These are phyloP conservation scores for Campoplex capitator DNA, from an alignment of 2,888 invertebrate species.

Conservation along the genomic window DNA sequence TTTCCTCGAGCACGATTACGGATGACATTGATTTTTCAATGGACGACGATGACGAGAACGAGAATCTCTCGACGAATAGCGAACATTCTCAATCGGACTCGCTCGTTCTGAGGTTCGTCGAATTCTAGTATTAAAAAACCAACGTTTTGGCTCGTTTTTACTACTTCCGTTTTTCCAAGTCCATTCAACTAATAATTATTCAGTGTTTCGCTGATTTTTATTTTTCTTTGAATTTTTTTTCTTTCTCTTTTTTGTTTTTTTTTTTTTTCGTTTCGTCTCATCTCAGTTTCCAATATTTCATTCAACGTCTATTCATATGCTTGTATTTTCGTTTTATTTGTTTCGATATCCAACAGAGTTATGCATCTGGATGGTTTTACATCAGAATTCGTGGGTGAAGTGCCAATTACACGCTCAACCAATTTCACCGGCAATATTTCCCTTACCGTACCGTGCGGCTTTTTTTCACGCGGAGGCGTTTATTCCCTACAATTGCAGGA, in stretches of 20 bases:
- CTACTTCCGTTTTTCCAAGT: not conserved
- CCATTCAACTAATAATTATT: not conserved
- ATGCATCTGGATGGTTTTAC: slow-evolving; percentile 85
- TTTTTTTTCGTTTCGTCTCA: not conserved
- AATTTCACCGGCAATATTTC: slow-evolving; percentile 78
- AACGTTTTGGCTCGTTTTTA: not conserved
- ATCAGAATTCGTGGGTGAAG: slow-evolving; percentile 82
- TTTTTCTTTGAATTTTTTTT: not conserved
- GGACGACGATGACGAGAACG: slow-evolving; percentile 68
- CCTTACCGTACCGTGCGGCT: slow-evolving; percentile 88
- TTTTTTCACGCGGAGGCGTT: slow-evolving; percentile 90
- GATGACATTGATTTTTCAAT: slow-evolving; percentile 71
- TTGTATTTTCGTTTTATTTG: slow-evolving; percentile 80
- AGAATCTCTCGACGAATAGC: slow-evolving; percentile 52
- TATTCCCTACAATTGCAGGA: slow-evolving; percentile 86
- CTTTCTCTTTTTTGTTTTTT: not conserved
- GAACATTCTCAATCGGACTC: slow-evolving; percentile 66
- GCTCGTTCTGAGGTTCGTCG: slow-evolving; percentile 75
- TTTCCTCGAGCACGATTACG: slow-evolving; percentile 70
- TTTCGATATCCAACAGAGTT: slow-evolving; percentile 79
- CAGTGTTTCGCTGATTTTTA: not conserved
- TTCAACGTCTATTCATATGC: slow-evolving; percentile 72
- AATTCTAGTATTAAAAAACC: not conserved
- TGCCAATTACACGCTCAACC: slow-evolving; percentile 75
- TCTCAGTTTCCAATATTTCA: not conserved